phyloP scores from a whole-genome alignment of 2,797 vertebrate genomes.

The Australoheros facetus region DNA sequence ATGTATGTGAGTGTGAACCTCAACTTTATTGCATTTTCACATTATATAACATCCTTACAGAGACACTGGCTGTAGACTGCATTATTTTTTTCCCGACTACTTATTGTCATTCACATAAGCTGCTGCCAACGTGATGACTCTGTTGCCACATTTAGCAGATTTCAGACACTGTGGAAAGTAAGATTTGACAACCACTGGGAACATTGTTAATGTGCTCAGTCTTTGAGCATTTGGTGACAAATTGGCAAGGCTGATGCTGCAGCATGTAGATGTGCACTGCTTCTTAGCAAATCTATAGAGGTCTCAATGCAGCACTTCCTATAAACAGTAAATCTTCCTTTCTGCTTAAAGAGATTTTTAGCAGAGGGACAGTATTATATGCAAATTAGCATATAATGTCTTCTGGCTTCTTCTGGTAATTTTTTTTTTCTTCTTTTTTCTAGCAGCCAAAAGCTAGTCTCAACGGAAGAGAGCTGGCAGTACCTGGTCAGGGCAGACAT shows the following conservation, averaged over 20 bases:
- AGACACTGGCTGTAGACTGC: background rate
- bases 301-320: background rate
- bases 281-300: conserved; percentile 12
- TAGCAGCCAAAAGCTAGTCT: conserved; percentile 24
- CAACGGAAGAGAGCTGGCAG: conserved; percentile 33
- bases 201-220: conserved; percentile 17
- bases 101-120: conserved; percentile 8
- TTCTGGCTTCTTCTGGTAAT: conserved; percentile 19
- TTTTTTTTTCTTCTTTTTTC: background rate
- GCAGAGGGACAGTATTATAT: conserved; percentile 26
- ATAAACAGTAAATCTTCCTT: background rate
- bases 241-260: conserved; percentile 4
- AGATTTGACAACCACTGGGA: conserved; percentile 29
- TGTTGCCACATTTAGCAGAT: conserved; percentile 23
- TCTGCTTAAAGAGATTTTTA: conserved; percentile 15
- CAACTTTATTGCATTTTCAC: too few relatives aligned
- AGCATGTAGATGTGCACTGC: conserved; percentile 6
- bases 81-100: conserved; percentile 7
- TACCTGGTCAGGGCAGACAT: conserved; percentile 23
- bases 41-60: background rate
- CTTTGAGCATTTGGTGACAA: conserved; percentile 25
- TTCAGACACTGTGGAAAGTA: background rate
- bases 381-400: conserved; percentile 48
- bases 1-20: too few relatives aligned
- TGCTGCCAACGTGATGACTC: conserved; percentile 23